Evolutionary conservation across 2,797 vertebrate species (phyloP).

Genomic region (Atherinosoma microstoma): DNA sequence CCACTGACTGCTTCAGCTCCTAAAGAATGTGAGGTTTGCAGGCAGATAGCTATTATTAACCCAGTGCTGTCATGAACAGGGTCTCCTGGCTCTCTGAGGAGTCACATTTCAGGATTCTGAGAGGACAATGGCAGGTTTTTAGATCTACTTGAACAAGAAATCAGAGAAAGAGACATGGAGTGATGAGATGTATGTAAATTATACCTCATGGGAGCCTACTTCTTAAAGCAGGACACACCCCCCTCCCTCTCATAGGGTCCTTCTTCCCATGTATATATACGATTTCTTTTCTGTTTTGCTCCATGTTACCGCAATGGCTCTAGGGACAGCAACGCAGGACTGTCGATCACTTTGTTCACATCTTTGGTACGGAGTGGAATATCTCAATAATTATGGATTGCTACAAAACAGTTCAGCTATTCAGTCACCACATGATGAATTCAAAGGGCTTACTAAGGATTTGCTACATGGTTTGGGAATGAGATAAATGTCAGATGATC

Average conservation of each 20-base stretch:
- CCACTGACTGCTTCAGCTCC: conserved; percentile 14
- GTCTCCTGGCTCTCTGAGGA: conserved; percentile 46
- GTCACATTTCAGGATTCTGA: conserved; percentile 67
- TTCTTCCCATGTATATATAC: conserved; percentile 4
- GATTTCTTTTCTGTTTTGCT: not conserved
- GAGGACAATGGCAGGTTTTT: conserved; percentile 49
- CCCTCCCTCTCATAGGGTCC: not conserved
- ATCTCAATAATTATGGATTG: conserved; percentile 6
- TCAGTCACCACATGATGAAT: not conserved
- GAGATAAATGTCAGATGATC: not conserved
- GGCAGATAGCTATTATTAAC: conserved; percentile 70
- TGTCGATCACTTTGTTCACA: not conserved
- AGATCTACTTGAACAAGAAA: conserved; percentile 50
- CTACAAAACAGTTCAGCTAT: conserved; percentile 5
- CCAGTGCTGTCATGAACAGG: conserved; percentile 33
- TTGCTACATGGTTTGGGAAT: not conserved
- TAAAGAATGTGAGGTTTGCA: conserved; percentile 36
- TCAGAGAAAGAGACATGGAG: conserved; percentile 52
- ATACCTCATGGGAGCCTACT: conserved; percentile 51
- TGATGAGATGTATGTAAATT: conserved; percentile 65
- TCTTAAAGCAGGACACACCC: conserved; percentile 6
- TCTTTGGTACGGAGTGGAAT: not conserved
- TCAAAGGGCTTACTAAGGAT: not conserved
- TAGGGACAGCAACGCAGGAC: not conserved
- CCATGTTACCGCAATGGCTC: not conserved